phyloP scores from a whole-genome alignment of 2,797 vertebrate species.

The Gymnoscopelus microlampas region DNA sequence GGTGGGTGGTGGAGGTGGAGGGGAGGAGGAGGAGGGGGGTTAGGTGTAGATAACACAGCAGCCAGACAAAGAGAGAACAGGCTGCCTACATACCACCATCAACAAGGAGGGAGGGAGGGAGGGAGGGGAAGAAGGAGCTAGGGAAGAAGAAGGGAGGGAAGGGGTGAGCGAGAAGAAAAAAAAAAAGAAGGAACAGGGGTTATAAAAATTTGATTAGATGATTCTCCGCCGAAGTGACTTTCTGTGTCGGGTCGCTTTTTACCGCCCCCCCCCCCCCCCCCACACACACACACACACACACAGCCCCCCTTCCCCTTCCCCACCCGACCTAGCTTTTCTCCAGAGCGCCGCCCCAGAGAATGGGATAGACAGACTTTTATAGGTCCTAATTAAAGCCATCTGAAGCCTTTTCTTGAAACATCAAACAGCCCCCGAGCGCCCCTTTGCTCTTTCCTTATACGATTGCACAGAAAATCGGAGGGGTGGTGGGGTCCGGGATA shows the following conservation, averaged over 20 bases:
- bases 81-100: constrained; percentile 76
- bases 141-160: constrained; percentile 21
- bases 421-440: constrained; percentile 76
- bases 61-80: constrained; percentile 91
- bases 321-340: constrained; percentile 55
- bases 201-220: constrained; percentile 82
- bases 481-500: not conserved
- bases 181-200: constrained; percentile 54
- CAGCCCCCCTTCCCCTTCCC: constrained; percentile 36
- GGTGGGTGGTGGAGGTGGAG: constrained; percentile 38
- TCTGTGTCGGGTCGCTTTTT: constrained; percentile 68
- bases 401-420: constrained; percentile 87
- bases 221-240: constrained; percentile 79
- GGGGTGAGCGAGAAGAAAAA: constrained; percentile 51
- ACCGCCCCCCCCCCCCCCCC: constrained; percentile 9
- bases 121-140: constrained; percentile 16
- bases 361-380: constrained; percentile 85
- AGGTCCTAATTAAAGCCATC: constrained; percentile 95
- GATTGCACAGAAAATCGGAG: constrained; percentile 58
- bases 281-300: constrained; percentile 25
- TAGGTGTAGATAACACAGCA: constrained; percentile 85
- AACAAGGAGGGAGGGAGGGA: constrained; percentile 69
- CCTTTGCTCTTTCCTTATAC: constrained; percentile 48
- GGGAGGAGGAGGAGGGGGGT: constrained; percentile 43
- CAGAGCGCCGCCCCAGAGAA: constrained; percentile 80